Evolutionary conservation across 2,888 invertebrate species (phyloP).

Genomic region (Cantharis rustica): DNA sequence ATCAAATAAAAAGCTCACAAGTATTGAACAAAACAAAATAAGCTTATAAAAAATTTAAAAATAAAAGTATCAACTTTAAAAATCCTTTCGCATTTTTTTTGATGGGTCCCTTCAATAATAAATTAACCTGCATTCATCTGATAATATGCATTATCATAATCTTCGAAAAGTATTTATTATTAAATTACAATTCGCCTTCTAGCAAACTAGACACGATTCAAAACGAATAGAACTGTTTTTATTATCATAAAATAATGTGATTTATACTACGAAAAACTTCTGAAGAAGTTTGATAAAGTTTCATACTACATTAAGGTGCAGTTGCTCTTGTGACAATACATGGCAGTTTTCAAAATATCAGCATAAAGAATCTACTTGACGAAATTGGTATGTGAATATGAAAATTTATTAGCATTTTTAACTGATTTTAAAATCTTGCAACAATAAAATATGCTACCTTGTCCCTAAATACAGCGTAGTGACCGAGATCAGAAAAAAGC

Average conservation of each 20-base stretch:
- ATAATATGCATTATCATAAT: neutral
- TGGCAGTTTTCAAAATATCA: neutral
- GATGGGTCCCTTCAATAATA: slow-evolving; percentile 15
- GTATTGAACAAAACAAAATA: slow-evolving; percentile 22
- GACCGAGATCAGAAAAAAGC: too few relatives aligned
- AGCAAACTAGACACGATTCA: neutral
- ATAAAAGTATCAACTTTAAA: slow-evolving; percentile 14
- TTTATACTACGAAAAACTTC: neutral
- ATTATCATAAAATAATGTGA: neutral
- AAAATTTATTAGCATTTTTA: neutral
- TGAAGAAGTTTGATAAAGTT: neutral
- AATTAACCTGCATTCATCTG: slow-evolving; percentile 12
- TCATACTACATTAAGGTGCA: neutral
- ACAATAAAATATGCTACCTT: too few relatives aligned
- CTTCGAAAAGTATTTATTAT: neutral
- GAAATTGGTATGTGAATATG: neutral
- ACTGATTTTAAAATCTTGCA: too few relatives aligned
- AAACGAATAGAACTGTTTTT: neutral
- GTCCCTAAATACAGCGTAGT: too few relatives aligned
- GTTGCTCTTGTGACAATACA: neutral
- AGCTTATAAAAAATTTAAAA: slow-evolving; percentile 21
- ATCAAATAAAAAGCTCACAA: slow-evolving; percentile 22
- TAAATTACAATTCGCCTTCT: neutral
- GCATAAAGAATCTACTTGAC: neutral
- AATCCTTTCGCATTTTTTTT: slow-evolving; percentile 11